Evolutionary conservation across 2,888 invertebrate genomes (phyloP).

Genomic region (Mantis religiosa): DNA sequence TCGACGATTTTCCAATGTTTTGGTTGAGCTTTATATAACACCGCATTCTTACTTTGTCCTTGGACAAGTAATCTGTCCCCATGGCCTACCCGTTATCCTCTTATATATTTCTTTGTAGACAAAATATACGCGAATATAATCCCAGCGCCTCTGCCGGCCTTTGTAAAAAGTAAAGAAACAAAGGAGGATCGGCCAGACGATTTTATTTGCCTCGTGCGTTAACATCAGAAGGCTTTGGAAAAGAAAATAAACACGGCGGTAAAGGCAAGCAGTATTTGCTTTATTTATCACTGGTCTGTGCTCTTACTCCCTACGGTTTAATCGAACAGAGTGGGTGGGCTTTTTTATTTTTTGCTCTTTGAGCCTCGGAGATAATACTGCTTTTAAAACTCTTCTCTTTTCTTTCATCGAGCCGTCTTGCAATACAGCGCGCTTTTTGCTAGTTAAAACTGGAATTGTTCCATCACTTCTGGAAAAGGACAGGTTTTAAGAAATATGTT

Average conservation of each 20-base stretch:
- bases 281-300: background rate
- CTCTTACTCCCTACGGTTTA: background rate
- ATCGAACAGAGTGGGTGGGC: background rate
- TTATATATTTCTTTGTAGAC: no score
- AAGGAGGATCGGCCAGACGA: background rate
- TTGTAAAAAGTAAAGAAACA: background rate
- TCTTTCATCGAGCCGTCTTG: no score
- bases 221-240: background rate
- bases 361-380: background rate
- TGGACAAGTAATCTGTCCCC: no score
- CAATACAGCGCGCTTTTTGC: no score
- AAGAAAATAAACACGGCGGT: background rate
- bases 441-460: no score
- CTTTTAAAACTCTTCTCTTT: background rate
- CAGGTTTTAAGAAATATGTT: no score
- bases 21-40: no score
- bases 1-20: no score
- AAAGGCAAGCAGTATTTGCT: background rate
- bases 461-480: no score
- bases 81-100: no score
- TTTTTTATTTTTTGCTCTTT: background rate
- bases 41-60: no score
- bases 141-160: background rate
- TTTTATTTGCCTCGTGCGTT: background rate
- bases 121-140: background rate